Evolutionary conservation across 2,888 invertebrate genomes (phyloP).

Genomic region (Sturmia bella): DNA sequence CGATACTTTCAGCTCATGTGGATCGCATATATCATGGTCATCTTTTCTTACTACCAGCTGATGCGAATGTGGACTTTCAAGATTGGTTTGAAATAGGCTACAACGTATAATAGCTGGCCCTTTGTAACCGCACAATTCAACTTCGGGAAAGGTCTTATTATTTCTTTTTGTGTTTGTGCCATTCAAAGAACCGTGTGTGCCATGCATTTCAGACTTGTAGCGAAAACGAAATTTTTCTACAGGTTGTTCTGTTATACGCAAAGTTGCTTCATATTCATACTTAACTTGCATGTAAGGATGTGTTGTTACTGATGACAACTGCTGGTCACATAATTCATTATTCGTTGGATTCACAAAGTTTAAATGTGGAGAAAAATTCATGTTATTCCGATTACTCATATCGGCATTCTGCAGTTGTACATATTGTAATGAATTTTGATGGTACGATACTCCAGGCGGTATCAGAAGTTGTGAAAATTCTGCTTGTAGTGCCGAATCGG

Average conservation of each 20-base stretch:
- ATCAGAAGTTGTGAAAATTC: slow-evolving; percentile 77
- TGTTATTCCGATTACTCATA: slow-evolving; percentile 39
- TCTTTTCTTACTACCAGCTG: slow-evolving; percentile 86
- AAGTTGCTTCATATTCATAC: slow-evolving; percentile 80
- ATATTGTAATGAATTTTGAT: slow-evolving; percentile 57
- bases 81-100: slow-evolving; percentile 85
- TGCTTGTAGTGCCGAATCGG: slow-evolving; percentile 73
- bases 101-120: slow-evolving; percentile 87
- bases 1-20: slow-evolving; percentile 85
- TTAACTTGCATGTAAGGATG: slow-evolving; percentile 43
- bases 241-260: slow-evolving; percentile 88
- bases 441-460: slow-evolving; percentile 71
- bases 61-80: slow-evolving; percentile 85
- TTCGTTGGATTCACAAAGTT: slow-evolving; percentile 47
- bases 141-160: slow-evolving; percentile 88
- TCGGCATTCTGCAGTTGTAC: slow-evolving; percentile 56
- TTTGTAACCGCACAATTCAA: slow-evolving; percentile 85
- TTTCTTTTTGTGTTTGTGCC: slow-evolving; percentile 85
- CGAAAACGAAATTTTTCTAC: slow-evolving; percentile 91
- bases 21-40: slow-evolving; percentile 86
- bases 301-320: neutral
- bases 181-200: slow-evolving; percentile 90
- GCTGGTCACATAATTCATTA: slow-evolving; percentile 33
- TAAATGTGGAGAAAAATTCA: slow-evolving; percentile 52
- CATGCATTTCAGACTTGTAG: slow-evolving; percentile 93